Evolutionary conservation across 1,140 invertebrate species (phyloP), one percentile per base, ranked within the genome.

Genomic region (Asbolus verrucosus): DNA sequence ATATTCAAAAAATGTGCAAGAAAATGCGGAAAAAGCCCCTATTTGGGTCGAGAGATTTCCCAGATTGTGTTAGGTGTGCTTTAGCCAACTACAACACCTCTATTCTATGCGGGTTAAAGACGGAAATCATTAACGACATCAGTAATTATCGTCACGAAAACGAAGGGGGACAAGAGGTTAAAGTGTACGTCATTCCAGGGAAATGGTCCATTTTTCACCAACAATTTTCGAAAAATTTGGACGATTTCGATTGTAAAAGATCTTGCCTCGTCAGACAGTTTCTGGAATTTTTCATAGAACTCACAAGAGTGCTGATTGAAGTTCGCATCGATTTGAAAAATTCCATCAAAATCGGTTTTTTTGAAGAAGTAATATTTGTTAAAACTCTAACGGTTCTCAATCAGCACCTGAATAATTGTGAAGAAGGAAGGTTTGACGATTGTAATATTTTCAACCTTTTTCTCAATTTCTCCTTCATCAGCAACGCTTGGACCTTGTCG

Each of bases 401-500:
- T 27, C 30, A 63, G 2, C 74, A 77, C 41, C 41, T 66, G 13
- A 41, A 14, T 36, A 71, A 66, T 18, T 78, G 74, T 59, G 30
- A 68, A 6, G 30, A 67, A 1, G n/a, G n/a, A n/a, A n/a, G n/a
- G n/a, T n/a, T n/a, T n/a, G n/a, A n/a, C n/a, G n/a, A n/a, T n/a
- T n/a, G n/a, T n/a, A n/a, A n/a, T n/a, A n/a, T n/a, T 50, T 4
- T 75, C 6, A 30, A 70, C 27, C 59, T 71, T 33, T 46, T 76
- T 9, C 8, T 72, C 1, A 69, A 67, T 27, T 66, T 70, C 15
- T 31, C 70, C 14, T 30, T 62, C 15, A 24, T 77, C 5, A 59
- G 46, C n/a, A 60, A 65, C 38, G 36, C 66, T 14, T 50, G 67
- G 63, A 75, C 77, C 72, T 16, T 74, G 13, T 54, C 72, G 31